Conservation (phyloP, 2,888 invertebrate species). For the Acutogordius australiensis region DNA sequence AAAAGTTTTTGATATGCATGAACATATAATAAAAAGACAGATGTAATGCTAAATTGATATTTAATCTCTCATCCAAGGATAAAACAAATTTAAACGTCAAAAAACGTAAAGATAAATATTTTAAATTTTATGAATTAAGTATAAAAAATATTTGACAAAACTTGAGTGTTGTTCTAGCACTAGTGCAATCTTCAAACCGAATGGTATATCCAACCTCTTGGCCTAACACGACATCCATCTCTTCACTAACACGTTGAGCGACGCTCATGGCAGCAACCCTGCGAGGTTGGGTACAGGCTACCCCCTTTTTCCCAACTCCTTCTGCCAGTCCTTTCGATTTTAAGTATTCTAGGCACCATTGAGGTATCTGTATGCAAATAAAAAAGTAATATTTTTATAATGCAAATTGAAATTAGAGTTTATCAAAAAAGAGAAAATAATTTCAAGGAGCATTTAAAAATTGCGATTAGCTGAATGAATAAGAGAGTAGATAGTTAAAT, state of each 20-base stretch:
- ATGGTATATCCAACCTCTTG: slow-evolving; percentile 82
- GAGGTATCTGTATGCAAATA: slow-evolving; percentile 61
- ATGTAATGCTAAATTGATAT: no score
- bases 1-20: no score
- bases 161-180: slow-evolving; percentile 66
- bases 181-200: slow-evolving; percentile 93
- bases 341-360: slow-evolving; percentile 37
- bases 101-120: not conserved
- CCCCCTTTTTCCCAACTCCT: slow-evolving; percentile 33
- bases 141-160: slow-evolving; percentile 18
- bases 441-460: no score
- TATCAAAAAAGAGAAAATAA: no score
- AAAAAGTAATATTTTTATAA: no score
- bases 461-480: no score
- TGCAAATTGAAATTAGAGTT: no score
- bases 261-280: slow-evolving; percentile 98
- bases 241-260: slow-evolving; percentile 87
- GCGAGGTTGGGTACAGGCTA: slow-evolving; percentile 82
- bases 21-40: no score
- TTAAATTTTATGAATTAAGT: not conserved
- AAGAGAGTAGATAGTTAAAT: no score
- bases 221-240: slow-evolving; percentile 79
- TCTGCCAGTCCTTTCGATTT: slow-evolving; percentile 18
- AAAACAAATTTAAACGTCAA: not conserved
- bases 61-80: no score